Percentiles rank a stretch among this genome's conserved stretches.
These are phyloP conservation scores for Aradus depressus DNA, from an alignment of 2,888 invertebrate genomes.

Conservation along the genomic window DNA sequence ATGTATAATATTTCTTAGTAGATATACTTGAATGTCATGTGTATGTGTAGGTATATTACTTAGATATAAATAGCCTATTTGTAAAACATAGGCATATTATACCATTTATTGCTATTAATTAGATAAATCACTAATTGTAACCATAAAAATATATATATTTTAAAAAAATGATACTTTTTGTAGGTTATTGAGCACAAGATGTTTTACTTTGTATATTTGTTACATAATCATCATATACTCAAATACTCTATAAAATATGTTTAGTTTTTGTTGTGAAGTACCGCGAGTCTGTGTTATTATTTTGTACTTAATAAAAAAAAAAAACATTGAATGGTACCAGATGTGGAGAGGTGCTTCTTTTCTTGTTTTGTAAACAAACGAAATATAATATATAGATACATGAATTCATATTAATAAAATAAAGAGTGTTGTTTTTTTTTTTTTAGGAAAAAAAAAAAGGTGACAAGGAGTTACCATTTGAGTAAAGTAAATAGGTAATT, in stretches of 20 bases:
- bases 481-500: slow-evolving; percentile 1
- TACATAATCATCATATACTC: slow-evolving; percentile 8
- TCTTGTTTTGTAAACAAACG: slow-evolving; percentile 6
- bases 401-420: too few species aligned
- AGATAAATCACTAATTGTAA: background rate
- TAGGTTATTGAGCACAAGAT: slow-evolving; percentile 21
- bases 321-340: background rate
- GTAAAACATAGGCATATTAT: background rate
- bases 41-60: too few species aligned
- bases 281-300: slow-evolving; percentile 18
- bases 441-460: slow-evolving; percentile 7
- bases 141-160: background rate
- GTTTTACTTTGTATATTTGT: slow-evolving; percentile 15
- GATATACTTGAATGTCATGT: too few species aligned
- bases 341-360: slow-evolving; percentile 14
- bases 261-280: slow-evolving; percentile 9
- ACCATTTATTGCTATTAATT: background rate
- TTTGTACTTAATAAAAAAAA: slow-evolving; percentile 15
- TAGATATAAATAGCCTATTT: too few species aligned
- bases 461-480: slow-evolving; percentile 23
- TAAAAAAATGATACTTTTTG: background rate
- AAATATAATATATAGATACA: too few species aligned
- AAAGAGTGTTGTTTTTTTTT: slow-evolving; percentile 6
- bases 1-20: too few species aligned
- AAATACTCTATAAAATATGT: slow-evolving; percentile 10